Conservation (phyloP, 2,797 vertebrate species). For the Varecia variegata region DNA sequence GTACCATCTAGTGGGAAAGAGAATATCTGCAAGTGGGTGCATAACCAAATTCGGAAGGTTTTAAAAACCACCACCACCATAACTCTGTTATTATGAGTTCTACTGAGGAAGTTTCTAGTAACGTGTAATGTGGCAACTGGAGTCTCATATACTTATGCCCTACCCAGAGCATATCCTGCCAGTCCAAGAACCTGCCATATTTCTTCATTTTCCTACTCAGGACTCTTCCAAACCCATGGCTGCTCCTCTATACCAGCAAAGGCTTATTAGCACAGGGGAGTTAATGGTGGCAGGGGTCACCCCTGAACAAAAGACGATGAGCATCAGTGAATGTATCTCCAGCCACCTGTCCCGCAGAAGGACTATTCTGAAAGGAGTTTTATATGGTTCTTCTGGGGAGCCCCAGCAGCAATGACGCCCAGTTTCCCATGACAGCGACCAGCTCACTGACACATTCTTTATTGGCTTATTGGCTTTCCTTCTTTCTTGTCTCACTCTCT, state of each 20-base stretch:
- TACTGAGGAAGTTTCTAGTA: neutral
- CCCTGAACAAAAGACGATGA: neutral
- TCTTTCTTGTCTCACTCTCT: neutral
- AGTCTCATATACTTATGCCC: neutral
- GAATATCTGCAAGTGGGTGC: neutral
- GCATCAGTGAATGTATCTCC: too few species aligned
- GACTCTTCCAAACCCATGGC: neutral
- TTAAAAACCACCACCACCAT: neutral
- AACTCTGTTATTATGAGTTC: neutral
- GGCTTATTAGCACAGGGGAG: neutral
- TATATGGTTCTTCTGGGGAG: neutral
- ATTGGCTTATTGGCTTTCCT: neutral
- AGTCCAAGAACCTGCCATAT: neutral
- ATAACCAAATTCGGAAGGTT: neutral
- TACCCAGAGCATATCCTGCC: neutral
- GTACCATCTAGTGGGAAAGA: conserved; percentile 56
- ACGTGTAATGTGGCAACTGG: neutral
- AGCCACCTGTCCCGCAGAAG: neutral
- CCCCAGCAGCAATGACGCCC: neutral
- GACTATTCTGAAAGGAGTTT: neutral
- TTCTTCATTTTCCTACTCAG: neutral
- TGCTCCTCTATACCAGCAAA: neutral
- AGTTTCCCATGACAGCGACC: neutral
- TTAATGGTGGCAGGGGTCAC: neutral
- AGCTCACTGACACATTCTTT: neutral